Evolutionary conservation across 2,888 invertebrate genomes (phyloP).

Genomic region (Agonopterix arenella): DNA sequence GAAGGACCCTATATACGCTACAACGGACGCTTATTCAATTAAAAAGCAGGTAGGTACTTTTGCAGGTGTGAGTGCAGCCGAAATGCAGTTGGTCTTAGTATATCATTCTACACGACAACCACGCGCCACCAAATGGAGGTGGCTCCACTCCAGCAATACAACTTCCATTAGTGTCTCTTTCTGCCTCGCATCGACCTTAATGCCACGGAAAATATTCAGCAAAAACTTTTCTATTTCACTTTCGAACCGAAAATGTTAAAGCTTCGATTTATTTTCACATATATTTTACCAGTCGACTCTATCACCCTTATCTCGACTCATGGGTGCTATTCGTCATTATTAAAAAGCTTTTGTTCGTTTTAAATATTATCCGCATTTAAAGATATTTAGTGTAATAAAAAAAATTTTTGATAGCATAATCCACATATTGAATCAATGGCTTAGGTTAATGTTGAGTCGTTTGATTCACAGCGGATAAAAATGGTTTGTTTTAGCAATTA

Average conservation of each 20-base stretch:
- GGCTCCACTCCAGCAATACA: slow-evolving; percentile 8
- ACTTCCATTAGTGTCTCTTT: slow-evolving; percentile 22
- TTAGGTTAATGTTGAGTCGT: too few relatives aligned
- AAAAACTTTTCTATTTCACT: slow-evolving; percentile 20
- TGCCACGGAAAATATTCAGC: slow-evolving; percentile 17
- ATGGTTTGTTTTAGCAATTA: too few relatives aligned
- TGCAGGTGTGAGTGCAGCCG: background rate
- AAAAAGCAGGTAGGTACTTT: too few relatives aligned
- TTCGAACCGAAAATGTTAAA: slow-evolving; percentile 11
- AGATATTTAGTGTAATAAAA: too few relatives aligned
- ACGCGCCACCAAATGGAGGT: background rate
- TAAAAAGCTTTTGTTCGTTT: slow-evolving; percentile 13
- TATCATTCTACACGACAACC: background rate
- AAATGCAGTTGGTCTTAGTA: background rate
- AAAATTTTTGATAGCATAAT: too few relatives aligned
- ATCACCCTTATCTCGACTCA: slow-evolving; percentile 26
- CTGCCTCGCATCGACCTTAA: slow-evolving; percentile 17
- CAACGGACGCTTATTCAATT: too few relatives aligned
- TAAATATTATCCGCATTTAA: too few relatives aligned
- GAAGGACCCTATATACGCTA: too few relatives aligned
- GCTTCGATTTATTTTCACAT: slow-evolving; percentile 27
- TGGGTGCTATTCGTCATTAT: slow-evolving; percentile 32
- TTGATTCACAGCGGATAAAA: too few relatives aligned
- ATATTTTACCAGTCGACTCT: slow-evolving; percentile 12
- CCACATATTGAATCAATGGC: too few relatives aligned